Base-by-base conservation (phyloP, 1,140 invertebrate genomes). In the Schlechtendalia chinensis region DNA sequence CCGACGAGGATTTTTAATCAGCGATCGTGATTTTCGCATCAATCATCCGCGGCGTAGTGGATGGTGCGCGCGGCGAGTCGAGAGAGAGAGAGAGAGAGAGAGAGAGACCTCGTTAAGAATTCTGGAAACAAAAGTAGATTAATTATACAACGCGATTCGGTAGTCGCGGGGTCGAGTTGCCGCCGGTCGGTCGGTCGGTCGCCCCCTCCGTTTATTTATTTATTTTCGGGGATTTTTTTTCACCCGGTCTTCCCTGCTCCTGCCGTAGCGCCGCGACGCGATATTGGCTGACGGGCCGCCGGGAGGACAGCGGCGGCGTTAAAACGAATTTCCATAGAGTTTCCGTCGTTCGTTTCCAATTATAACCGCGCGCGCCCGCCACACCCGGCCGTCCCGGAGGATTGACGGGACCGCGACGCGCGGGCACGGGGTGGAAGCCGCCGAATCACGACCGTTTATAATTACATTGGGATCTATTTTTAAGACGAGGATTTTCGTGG, bases 91-190 rank as follows among this genome's bases (percentile, higher is more conserved):
- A 58, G 54, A 22, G 54, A 58, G 58, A 29, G 67, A 71, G 67
- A 71, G 69, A 53, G 45, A 53, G 22, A 71, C 47, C 74, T 79
- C 74, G 74, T 79, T 79, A 79, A 79, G 74, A 61, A 79, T 79
- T 71, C 69, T 22, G 56, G 74, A 61, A 79, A 79, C 56, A 79
- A 61, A 79, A 79, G 74, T 61, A 79, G 74, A 79, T 79, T 79
- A 79, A 79, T 79, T 79, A 79, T 79, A 71, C n/a, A 71, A n/a
- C n/a, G n/a, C 32, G 59, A 79, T 22, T 61, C 39, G 14, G 56
- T 61, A 2, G 72, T 39, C 19, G 56, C 29, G 56, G 74, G 32
- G 74, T 79, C 56, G 56, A 79, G 58, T 61, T 61, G 74, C 74
- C 24, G 22, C 50, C 24, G 8, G 29, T 29, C 17, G n/a, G 53